Evolutionary conservation across 2,888 invertebrate species (phyloP), one percentile per base, ranked within the genome.

Genomic region (Exephanes ischioxanthus): DNA sequence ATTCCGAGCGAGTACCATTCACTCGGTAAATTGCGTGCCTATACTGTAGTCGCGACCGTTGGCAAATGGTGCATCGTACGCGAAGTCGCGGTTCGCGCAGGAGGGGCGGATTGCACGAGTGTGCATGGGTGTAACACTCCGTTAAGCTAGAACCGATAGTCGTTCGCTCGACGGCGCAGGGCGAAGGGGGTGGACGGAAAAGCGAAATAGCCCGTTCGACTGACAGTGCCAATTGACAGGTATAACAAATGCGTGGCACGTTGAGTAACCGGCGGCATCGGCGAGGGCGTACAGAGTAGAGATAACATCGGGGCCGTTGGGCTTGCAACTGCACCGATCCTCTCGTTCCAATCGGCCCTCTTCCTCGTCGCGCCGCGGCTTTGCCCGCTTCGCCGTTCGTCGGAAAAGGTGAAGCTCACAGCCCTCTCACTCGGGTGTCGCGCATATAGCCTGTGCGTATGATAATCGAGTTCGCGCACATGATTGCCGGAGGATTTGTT

Each of bases 141-240:
- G 81, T 83, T 87, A 82, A 87, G 88, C 86, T 85, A 89, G 85
- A 84, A 85, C 85, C 83, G 89, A 88, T 82, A 88, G 85, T 87
- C 86, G 37, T 70, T 55, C 14, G 55, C 22, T 53, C 41, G 22
- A 77, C 22, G 41, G 3, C 30, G 14, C 85, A 81, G 75, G 58
- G 67, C 70, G 66, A 73, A 72, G 71, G 78, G 78, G 75, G 80
- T 83, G 83, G 83, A 87, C 86, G 86, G 14, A 66, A 41, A 67
- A 51, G 77, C 19, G 67, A 73, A 72, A 73, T 73, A 26, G 73
- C 58, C 58, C 26, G 73, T 26, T 82, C 87, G 81, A 89, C 86
- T 89, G 90, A 90, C 90, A 88, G 88, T 87, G 87, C 86, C 91
- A 90, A 91, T 91, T 90, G 91, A 88, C 90, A 90, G 85, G 87